These are phyloP conservation scores for Chrysochloris asiatica DNA, from an alignment of 2,113 vertebrate species.

Conservation along the genomic window DNA sequence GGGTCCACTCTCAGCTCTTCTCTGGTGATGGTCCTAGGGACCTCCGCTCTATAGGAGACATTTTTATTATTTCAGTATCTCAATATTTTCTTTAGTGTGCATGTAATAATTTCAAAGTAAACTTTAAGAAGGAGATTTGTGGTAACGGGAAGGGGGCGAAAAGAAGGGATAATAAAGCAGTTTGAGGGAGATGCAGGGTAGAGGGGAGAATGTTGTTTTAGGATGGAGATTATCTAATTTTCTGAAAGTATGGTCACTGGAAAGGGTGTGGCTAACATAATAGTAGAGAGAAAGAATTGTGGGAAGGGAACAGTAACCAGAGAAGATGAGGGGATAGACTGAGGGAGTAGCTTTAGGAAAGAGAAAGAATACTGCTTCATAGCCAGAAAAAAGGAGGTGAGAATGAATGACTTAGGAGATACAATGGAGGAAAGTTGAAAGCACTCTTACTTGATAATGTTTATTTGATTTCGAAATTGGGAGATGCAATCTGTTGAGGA, in stretches of 20 bases:
- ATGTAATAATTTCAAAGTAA: neutral
- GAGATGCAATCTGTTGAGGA: neutral
- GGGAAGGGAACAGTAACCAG: neutral
- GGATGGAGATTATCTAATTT: neutral
- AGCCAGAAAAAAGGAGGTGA: neutral
- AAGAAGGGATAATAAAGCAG: neutral
- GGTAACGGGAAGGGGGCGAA: neutral
- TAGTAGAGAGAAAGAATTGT: neutral
- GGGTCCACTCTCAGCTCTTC: no score
- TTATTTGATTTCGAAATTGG: neutral
- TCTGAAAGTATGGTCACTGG: neutral
- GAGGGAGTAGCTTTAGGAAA: neutral
- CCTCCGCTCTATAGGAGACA: no score
- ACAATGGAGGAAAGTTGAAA: neutral
- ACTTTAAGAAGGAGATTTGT: neutral
- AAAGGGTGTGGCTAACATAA: neutral
- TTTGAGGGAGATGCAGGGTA: neutral
- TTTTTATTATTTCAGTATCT: constrained; percentile 14
- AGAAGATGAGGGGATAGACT: no score
- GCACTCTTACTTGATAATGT: neutral
- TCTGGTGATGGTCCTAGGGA: no score
- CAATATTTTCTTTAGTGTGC: neutral
- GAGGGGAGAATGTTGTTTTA: neutral
- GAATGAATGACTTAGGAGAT: neutral
- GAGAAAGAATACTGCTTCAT: neutral